These are phyloP conservation scores for Oryzias curvinotus DNA, from an alignment of 2,113 vertebrate species.

Conservation along the genomic window DNA sequence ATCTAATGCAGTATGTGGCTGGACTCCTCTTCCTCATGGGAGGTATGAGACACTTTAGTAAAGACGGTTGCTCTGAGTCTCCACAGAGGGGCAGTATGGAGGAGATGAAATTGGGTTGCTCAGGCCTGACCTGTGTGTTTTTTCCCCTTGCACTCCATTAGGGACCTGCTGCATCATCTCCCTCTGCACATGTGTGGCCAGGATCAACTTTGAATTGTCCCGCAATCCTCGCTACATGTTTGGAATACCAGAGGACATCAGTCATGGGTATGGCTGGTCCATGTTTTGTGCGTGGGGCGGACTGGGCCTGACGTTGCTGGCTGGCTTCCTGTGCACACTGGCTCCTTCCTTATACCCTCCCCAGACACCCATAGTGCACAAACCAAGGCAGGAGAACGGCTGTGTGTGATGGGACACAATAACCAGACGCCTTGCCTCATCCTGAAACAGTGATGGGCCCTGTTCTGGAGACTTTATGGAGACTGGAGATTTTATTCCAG, in stretches of 20 bases:
- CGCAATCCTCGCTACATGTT: constrained; percentile 97
- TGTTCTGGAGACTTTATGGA: constrained; percentile 50
- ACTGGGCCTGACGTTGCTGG: constrained; percentile 94
- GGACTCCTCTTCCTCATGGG: constrained; percentile 95
- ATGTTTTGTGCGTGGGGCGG: constrained; percentile 99
- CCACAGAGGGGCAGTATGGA: constrained; percentile 60
- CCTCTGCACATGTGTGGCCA: constrained; percentile 97
- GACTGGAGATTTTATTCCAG: constrained; percentile 49
- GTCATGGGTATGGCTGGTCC: constrained; percentile 98
- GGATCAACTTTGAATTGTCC: constrained; percentile 98
- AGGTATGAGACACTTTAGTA: constrained; percentile 78
- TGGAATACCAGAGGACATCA: constrained; percentile 95
- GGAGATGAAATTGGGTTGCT: constrained; percentile 15
- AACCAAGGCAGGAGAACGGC: constrained; percentile 96
- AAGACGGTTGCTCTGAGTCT: constrained; percentile 24
- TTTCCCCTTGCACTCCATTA: constrained; percentile 52
- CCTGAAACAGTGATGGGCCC: constrained; percentile 43
- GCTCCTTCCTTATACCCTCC: constrained; percentile 96
- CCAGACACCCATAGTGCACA: constrained; percentile 85
- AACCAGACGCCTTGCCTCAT: constrained; percentile 51
- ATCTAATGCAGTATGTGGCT: constrained; percentile 94
- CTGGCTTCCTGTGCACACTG: constrained; percentile 97
- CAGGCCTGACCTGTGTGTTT: constrained; percentile 12
- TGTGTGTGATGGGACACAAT: constrained; percentile 70
- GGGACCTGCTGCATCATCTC: constrained; percentile 99